phyloP scores from a whole-genome alignment of 2,888 invertebrate genomes.

The Drosophila quinaria region DNA sequence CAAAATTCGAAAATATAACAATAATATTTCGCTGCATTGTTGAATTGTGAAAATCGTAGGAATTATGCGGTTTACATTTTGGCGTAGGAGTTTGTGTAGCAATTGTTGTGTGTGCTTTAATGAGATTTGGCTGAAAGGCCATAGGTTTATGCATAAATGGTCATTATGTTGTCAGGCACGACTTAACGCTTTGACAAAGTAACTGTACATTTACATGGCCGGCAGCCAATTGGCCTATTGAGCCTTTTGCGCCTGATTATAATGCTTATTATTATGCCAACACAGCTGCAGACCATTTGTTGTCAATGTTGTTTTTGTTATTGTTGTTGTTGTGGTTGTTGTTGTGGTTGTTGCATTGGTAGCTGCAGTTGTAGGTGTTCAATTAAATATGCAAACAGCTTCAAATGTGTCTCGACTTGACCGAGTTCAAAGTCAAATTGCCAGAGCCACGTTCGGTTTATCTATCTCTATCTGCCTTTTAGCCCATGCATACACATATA shows the following conservation, averaged over 20 bases:
- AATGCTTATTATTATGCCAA: constrained; percentile 74
- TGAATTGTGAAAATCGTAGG: neutral
- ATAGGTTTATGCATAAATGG: constrained; percentile 62
- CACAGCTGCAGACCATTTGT: constrained; percentile 73
- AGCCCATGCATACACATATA: constrained; percentile 48
- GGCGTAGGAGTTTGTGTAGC: constrained; percentile 3
- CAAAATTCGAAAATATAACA: neutral
- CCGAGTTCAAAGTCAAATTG: constrained; percentile 80
- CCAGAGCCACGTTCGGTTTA: constrained; percentile 56
- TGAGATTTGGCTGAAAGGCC: constrained; percentile 48
- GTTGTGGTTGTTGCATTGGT: constrained; percentile 14
- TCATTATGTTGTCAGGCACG: constrained; percentile 73
- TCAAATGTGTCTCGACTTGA: constrained; percentile 80
- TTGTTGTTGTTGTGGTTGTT: constrained; percentile 25
- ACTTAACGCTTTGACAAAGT: constrained; percentile 72
- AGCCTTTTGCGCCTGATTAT: constrained; percentile 78
- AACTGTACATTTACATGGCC: constrained; percentile 69
- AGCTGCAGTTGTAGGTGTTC: constrained; percentile 74
- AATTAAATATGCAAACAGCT: constrained; percentile 80
- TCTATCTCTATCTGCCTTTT: constrained; percentile 55
- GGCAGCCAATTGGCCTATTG: constrained; percentile 73
- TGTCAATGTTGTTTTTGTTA: constrained; percentile 27
- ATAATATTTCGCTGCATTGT: neutral
- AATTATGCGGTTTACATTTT: constrained; percentile 1
- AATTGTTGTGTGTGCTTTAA: constrained; percentile 25